Evolutionary conservation across 2,113 vertebrate genomes (phyloP), one percentile per base, ranked within the genome.

Genomic region (Clupea harengus): DNA sequence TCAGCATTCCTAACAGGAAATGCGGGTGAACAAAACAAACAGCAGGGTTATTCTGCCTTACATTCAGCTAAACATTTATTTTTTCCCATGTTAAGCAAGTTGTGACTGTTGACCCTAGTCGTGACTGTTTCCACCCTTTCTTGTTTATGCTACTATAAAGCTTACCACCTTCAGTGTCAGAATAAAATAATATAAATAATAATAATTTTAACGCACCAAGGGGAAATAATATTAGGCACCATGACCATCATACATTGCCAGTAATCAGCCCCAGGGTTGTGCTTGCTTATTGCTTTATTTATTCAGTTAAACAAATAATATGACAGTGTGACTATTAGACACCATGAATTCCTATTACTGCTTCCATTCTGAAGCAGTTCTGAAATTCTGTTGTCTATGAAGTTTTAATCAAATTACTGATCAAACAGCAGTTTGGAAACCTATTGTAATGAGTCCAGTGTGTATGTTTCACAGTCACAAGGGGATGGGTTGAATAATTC

Each of bases 381-480:
- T 39, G 54, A 32, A 17, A 78, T 78, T 32, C 72, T 15, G 25
- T 39, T 39, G 32, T 78, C 72, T 78, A 15, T 39, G 13, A 75
- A 32, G 67, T 32, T 64, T 64, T 67, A 28, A 67, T 67, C n/a
- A 67, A 11, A 10, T 67, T 78, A 32, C 9, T 78, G 13, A 78
- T 78, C 72, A 78, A 44, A 78, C 28, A 39, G 32, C 39, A 15
- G 72, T 78, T 39, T 78, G 25, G 1, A 11, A 78, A 39, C 15
- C 13, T 78, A 11, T 78, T 32, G 64, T 28, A 72, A 28, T 72
- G 25, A 28, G 64, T 32, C 25, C 64, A 72, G 64, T 39, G 32
- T 78, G 72, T 39, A 78, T 78, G 28, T 17, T 39, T 78, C 72
- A 78, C 72, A 72, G 64, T 72, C 64, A 32, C 28, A 78, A 28